These are phyloP conservation scores for Galeopterus variegatus DNA, from an alignment of 2,113 vertebrate species.

Conservation along the genomic window DNA sequence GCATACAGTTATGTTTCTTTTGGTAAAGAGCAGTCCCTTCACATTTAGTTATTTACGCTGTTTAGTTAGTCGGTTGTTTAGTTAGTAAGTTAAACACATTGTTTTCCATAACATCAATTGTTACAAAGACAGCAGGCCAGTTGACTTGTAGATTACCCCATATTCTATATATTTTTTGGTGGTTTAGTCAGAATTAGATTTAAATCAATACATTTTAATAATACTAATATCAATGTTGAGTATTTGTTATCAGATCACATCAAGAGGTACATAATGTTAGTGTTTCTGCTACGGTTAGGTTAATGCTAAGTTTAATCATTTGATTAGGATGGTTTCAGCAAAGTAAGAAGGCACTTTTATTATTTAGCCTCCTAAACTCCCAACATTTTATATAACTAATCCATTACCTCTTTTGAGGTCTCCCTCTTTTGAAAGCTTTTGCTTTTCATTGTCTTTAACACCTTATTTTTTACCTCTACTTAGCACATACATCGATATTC, in stretches of 20 bases:
- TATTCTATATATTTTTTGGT: background rate
- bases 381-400: background rate
- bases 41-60: background rate
- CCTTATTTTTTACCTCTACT: background rate
- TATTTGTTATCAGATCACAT: background rate
- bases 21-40: background rate
- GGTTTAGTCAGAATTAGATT: background rate
- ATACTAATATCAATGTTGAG: background rate
- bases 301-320: background rate
- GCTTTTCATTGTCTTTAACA: background rate
- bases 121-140: background rate
- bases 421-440: background rate
- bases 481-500: background rate
- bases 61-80: background rate
- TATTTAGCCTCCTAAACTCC: background rate
- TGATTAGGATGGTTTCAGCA: background rate
- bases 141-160: background rate
- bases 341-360: background rate
- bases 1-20: background rate
- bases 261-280: background rate
- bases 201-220: background rate
- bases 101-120: background rate
- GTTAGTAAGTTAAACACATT: background rate
- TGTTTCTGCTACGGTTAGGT: background rate
- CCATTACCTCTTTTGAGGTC: background rate